phyloP scores from a whole-genome alignment of 2,888 invertebrate species.

The Hirtodrosophila trivittata region DNA sequence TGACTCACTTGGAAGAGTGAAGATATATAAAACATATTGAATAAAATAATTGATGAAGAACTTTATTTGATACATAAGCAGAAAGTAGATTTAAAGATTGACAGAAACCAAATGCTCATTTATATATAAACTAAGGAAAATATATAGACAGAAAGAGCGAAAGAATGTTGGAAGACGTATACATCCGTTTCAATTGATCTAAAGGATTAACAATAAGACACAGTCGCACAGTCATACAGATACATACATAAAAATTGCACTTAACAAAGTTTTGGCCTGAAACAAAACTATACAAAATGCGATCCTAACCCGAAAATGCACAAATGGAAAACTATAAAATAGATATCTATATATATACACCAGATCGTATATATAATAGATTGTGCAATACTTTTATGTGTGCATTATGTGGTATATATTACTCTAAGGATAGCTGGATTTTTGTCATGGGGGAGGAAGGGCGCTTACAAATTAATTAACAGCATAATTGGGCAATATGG shows the following conservation, averaged over 20 bases:
- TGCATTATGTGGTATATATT: constrained; percentile 10
- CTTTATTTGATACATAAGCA: constrained; percentile 57
- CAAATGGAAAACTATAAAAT: constrained; percentile 38
- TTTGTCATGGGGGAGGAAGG: neutral
- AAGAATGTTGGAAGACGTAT: neutral
- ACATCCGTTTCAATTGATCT: constrained; percentile 33
- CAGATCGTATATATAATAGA: constrained; percentile 11
- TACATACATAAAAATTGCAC: constrained; percentile 45
- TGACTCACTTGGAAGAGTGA: constrained; percentile 17
- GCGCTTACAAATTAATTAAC: constrained; percentile 74
- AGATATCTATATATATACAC: constrained; percentile 16
- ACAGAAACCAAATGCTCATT: constrained; percentile 41
- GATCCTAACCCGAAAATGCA: constrained; percentile 38
- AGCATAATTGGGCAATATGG: constrained; percentile 55
- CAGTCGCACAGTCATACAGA: constrained; percentile 2
- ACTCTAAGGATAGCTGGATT: constrained; percentile 24
- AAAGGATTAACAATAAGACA: constrained; percentile 45
- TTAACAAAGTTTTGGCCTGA: constrained; percentile 46
- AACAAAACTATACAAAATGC: constrained; percentile 64
- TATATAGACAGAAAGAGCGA: constrained; percentile 20
- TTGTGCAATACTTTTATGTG: constrained; percentile 35
- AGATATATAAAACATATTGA: too few relatives aligned
- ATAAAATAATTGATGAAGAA: constrained; percentile 41
- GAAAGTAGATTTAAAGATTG: constrained; percentile 3
- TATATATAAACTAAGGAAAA: constrained; percentile 36